A percentile compares a stretch with the other conserved stretches of the same genome.
These are phyloP conservation scores for Euura saliciscinereae DNA, from an alignment of 1,140 invertebrate species.

Conservation along the genomic window DNA sequence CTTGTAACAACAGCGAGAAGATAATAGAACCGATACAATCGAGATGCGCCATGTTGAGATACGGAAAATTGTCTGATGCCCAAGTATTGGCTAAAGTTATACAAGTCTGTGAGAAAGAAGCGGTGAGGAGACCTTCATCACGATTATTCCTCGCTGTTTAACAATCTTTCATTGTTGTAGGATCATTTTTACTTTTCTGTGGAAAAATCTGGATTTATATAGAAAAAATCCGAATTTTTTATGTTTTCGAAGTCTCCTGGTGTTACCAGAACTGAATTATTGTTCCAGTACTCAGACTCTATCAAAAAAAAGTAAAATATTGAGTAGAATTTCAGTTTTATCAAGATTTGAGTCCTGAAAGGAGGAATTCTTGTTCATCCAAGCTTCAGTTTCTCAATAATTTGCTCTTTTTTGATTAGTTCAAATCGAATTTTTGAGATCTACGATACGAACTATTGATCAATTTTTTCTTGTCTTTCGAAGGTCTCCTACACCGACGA, in stretches of 20 bases:
- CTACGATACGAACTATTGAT: not conserved
- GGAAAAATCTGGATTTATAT: not conserved
- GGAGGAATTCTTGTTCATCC: too few species aligned
- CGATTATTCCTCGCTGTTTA: constrained; percentile 13
- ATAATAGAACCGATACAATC: constrained; percentile 99
- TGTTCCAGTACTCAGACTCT: too few species aligned
- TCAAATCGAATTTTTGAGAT: constrained; percentile 11
- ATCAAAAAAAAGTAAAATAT: too few species aligned
- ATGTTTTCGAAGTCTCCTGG: too few species aligned
- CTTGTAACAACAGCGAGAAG: constrained; percentile 98
- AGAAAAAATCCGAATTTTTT: too few species aligned
- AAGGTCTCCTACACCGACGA: constrained; percentile 85
- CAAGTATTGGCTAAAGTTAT: constrained; percentile 84
- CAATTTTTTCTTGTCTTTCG: constrained; percentile 16
- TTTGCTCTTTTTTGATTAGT: constrained; percentile 14
- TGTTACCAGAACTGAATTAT: too few species aligned
- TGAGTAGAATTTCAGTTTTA: too few species aligned
- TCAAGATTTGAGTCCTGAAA: too few species aligned
- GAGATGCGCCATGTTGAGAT: constrained; percentile 96
- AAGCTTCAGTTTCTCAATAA: not conserved
- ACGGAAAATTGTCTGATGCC: constrained; percentile 88
- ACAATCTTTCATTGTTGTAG: constrained; percentile 14
- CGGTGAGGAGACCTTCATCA: constrained; percentile 57
- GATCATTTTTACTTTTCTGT: not conserved
- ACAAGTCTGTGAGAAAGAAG: constrained; percentile 77